Base-by-base conservation (phyloP, 2,797 vertebrate species). In the Rhinophrynus dorsalis region DNA sequence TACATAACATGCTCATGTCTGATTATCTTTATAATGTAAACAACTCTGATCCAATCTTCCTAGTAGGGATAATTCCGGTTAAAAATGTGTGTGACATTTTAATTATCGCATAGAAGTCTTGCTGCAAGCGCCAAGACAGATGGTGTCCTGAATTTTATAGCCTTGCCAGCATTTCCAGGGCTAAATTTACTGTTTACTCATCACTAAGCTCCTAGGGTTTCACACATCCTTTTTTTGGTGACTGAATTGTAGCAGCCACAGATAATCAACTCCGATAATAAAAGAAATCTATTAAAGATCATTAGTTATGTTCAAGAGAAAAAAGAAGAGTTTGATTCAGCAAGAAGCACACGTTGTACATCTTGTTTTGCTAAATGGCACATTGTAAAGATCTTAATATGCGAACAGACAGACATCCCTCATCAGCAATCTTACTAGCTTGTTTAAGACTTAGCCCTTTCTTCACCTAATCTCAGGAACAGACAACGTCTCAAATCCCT, bases 91-190 rank as follows among this genome's bases (percentile, higher is more conserved):
- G 73, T 85, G 84, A 86, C 79, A 85, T 86, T 85, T 84, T 85
- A 84, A 88, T 87, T 83, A 85, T 78, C 78, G 65, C 84, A 76
- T 85, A 81, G 77, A 88, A 86, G 86, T 68, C 80, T 80, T 86
- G 81, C 83, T 81, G 83, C 74, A 79, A 87, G 83, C 77, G 79
- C 82, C 21, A 78, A 75, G 84, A 86, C 83, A 86, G 83, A 86
- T 84, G 83, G 83, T 82, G 82, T 82, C 81, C 82, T 85, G 78
- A 80, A 84, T 87, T 86, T 82, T 81, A 82, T 69, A 83, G 80
- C 74, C 72, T 67, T 77, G 76, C 76, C 76, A 79, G 70, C 73
- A 74, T 81, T 86, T 84, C 81, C 81, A 52, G 77, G 82, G 76
- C 76, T 77, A 77, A 80, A 81, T 85, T 81, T 82, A 81, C 78